phyloP scores from a whole-genome alignment of 2,113 vertebrate genomes.

The Hippolais icterina region DNA sequence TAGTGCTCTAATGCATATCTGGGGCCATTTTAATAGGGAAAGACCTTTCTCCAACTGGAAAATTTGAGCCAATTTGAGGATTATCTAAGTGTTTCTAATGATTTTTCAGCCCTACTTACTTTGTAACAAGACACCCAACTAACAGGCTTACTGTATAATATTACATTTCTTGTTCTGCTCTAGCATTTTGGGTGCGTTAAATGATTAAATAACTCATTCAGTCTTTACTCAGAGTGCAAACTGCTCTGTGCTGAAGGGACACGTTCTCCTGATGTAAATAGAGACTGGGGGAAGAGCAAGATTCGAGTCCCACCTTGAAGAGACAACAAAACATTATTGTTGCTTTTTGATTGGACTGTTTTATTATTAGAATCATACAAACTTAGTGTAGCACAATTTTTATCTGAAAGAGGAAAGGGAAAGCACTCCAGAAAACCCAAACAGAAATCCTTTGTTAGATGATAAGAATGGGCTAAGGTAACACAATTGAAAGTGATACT shows the following conservation, averaged over 20 bases:
- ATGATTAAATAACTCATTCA: background rate
- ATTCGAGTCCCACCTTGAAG: background rate
- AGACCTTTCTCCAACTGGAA: background rate
- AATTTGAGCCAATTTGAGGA: background rate
- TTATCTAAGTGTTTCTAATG: constrained; percentile 19
- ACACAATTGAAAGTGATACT: background rate
- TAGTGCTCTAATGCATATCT: background rate
- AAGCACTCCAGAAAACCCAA: background rate
- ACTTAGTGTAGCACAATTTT: background rate
- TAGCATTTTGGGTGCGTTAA: background rate
- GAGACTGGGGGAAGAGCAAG: background rate
- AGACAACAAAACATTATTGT: background rate
- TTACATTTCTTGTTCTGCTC: background rate
- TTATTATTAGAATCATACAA: background rate
- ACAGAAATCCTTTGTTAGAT: background rate
- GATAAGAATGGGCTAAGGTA: background rate
- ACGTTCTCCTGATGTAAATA: background rate
- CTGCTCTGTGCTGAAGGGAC: background rate
- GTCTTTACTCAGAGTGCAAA: background rate
- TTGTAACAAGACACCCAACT: background rate
- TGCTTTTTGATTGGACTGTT: background rate
- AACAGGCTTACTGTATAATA: background rate
- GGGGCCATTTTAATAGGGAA: background rate
- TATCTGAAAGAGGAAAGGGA: background rate
- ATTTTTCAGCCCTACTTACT: constrained; percentile 2